Conservation (phyloP, 2,113 vertebrate species). For the Apodemus speciosus region DNA sequence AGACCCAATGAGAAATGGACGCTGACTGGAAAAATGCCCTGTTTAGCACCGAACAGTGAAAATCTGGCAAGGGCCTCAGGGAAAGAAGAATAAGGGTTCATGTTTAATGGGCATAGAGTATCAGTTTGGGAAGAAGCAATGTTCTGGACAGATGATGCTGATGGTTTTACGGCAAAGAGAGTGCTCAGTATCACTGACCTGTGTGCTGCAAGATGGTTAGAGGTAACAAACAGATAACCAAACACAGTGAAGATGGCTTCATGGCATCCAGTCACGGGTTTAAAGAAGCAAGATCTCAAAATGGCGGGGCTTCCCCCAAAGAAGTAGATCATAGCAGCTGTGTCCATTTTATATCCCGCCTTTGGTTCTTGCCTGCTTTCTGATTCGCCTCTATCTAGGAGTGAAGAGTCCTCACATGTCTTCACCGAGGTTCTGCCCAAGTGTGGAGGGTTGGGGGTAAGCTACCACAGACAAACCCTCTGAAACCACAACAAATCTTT, state of each 20-base stretch:
- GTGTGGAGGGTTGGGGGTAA: neutral
- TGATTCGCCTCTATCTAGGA: neutral
- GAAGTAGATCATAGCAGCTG: neutral
- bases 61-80: neutral
- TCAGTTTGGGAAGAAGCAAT: neutral
- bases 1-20: too few relatives aligned
- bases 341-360: neutral
- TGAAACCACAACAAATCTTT: neutral
- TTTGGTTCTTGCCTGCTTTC: neutral
- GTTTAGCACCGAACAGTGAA: neutral
- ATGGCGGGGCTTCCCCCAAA: neutral
- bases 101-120: neutral
- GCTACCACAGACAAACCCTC: neutral
- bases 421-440: neutral
- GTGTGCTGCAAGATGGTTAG: neutral
- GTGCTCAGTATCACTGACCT: neutral
- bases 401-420: neutral
- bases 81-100: neutral
- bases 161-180: too few relatives aligned
- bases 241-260: neutral
- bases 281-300: neutral
- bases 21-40: neutral
- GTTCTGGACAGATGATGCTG: neutral
- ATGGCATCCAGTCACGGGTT: neutral
- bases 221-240: neutral